A percentile compares a stretch with the other conserved stretches of the same genome.
Evolutionary conservation across 2,113 vertebrate species (phyloP).

Genomic region (Sinosuthora webbiana): DNA sequence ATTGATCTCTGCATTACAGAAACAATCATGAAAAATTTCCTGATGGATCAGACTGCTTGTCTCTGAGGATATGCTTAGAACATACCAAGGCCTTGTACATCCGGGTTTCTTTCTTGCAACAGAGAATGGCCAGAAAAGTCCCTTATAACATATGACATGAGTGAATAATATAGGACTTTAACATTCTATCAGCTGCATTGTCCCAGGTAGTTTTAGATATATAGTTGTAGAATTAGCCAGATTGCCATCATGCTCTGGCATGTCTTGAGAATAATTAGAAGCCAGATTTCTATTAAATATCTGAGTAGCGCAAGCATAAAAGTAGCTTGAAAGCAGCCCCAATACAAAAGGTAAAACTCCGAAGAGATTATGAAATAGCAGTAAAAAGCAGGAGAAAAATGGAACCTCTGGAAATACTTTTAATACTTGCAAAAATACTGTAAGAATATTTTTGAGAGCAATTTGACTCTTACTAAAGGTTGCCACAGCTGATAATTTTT

Average conservation of each 20-base stretch:
- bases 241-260: background rate
- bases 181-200: background rate
- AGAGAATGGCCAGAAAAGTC: background rate
- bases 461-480: background rate
- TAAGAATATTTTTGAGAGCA: background rate
- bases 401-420: background rate
- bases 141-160: background rate
- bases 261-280: background rate
- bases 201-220: background rate
- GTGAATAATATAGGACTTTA: background rate
- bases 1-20: background rate
- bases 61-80: background rate
- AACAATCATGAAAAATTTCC: background rate
- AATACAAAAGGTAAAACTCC: background rate
- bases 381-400: background rate
- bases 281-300: background rate
- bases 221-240: background rate
- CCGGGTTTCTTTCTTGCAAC: background rate
- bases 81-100: background rate
- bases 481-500: background rate
- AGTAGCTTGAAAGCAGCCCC: background rate
- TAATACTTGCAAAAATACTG: background rate
- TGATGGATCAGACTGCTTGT: background rate
- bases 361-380: background rate
- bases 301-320: background rate